Evolutionary conservation across 2,797 vertebrate species (phyloP), one percentile per base, ranked within the genome.

Genomic region (Loris lydekkerianus): DNA sequence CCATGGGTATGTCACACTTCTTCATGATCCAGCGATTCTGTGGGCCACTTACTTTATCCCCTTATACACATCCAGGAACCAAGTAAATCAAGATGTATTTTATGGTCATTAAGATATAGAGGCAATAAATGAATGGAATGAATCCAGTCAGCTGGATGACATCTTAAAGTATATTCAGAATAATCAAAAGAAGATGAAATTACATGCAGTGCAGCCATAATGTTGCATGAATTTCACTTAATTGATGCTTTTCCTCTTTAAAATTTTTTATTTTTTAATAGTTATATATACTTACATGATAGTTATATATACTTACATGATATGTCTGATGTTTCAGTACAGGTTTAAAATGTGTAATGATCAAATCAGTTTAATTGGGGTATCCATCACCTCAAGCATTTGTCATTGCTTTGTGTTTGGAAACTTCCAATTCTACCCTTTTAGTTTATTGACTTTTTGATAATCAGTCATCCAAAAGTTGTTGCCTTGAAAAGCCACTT

Each of bases 221-320:
- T 46, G 80, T n/a, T 80, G 84, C 76, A 25, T 83, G 53, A 56
- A 83, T 97, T 87, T 91, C 11, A 40, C 46, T 93, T 69, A 78
- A 60, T 72, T 73, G 34, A 20, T 31, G 81, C 73, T 92, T 73
- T 86, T n/a, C 65, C 31, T 67, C 65, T n/a, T 67, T 67, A 67
- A 65, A 67, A n/a, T n/a, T 9, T 53, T n/a, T 67, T 67, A 67
- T 67, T n/a, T 67, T n/a, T 34, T 34, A 34, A 67, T 67, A 18
- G 65, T n/a, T 67, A n/a, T 67, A n/a, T 67, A 20, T 67, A 18
- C n/a, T 67, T 67, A 18, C 18, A 17, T 31, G 65, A 67, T 67
- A 18, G 65, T n/a, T 67, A n/a, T 67, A n/a, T 67, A 20, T 67
- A 18, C n/a, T 67, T 67, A 18, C 18, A 17, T 31, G 65, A 3